Base-by-base conservation (phyloP, 1,140 invertebrate genomes). In the Pemphigus obesinymphae region DNA sequence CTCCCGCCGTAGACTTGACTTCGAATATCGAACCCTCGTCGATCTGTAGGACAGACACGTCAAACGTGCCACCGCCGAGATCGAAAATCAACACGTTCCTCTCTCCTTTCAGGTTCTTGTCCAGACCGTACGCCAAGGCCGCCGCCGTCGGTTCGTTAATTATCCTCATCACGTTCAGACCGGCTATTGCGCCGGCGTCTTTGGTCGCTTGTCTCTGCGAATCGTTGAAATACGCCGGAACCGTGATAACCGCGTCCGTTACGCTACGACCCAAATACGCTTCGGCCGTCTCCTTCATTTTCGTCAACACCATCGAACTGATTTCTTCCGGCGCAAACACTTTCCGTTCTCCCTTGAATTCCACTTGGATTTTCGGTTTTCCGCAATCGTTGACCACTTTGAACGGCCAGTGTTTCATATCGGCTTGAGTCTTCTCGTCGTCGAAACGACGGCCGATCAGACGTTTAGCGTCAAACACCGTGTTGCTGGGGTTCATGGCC, bases 41-140 rank as follows among this genome's bases (percentile, higher is more conserved):
- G 86, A 97, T 96, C 75, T 92, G 91, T 1, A 97, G 87, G 75
- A 97, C 92, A 26, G 95, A 97, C 0, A 97, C 95, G 87, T 97
- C 95, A 83, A 93, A 93, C 72, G 92, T 93, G 17, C 92, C 92
- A 72, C 92, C 92, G 13, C 92, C 92, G 26, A 93, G 87, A 86
- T 93, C 92, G 82, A 93, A 94, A 50, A 93, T 92, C 1, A 93
- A 87, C 0, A 94, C 91, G 85, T 40, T 40, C 37, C 37, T 40
- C 37, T 40, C 37, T 40, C 37, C 37, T 40, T 40, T 40, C 10
- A 40, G 37, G 37, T 40, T 40, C 37, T 92, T 95, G 85, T 95
- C 94, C 10, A 95, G 87, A 20, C 94, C 94, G 85, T 96, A 96
- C 48, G 94, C 94, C 8, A 96, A 86, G 29, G 94, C 94, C 1